A percentile compares a stretch with the other conserved stretches of the same genome.
Conservation (phyloP, 2,113 vertebrate genomes). For the Phylloscopus trochilus region DNA sequence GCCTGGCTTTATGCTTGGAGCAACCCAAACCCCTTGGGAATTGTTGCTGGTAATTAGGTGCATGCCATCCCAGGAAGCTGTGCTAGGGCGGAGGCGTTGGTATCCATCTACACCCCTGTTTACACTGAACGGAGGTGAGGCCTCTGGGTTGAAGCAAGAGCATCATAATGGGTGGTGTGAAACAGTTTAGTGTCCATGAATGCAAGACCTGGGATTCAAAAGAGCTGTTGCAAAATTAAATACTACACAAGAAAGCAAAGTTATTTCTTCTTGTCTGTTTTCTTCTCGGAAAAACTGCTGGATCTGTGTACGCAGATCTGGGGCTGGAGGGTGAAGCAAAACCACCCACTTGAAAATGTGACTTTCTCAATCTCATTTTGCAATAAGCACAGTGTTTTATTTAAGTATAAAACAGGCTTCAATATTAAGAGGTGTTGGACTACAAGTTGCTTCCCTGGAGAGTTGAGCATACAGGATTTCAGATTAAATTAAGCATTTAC, state of each 20-base stretch:
- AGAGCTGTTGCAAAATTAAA: not conserved
- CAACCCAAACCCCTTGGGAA: not conserved
- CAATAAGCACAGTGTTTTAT: not conserved
- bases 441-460: not conserved
- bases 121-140: not conserved
- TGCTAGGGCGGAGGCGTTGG: not conserved
- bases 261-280: not conserved
- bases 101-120: slow-evolving; percentile 36
- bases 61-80: not conserved
- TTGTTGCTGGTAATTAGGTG: not conserved
- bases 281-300: not conserved
- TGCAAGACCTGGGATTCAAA: not conserved
- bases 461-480: not conserved
- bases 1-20: not conserved
- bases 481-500: not conserved
- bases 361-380: not conserved
- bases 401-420: not conserved
- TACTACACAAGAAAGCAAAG: not conserved
- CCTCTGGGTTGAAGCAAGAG: not conserved
- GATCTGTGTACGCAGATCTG: not conserved
- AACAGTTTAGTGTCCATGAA: not conserved
- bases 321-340: not conserved
- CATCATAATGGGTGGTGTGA: not conserved
- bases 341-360: not conserved
- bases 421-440: not conserved